Conservation (phyloP, 2,888 invertebrate species). For the Spisula solida region DNA sequence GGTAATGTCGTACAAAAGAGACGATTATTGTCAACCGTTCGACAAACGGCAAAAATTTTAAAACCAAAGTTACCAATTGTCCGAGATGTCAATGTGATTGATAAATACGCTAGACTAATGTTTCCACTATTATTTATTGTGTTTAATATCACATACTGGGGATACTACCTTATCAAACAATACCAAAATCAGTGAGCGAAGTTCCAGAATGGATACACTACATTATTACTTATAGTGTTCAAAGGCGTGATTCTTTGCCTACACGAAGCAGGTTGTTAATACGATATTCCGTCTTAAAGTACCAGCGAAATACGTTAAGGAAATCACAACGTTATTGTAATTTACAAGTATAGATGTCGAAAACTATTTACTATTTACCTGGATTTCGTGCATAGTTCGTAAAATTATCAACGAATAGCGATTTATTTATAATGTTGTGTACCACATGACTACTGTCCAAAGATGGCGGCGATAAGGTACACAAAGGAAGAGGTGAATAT, state of each 20-base stretch:
- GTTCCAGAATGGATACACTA: neutral
- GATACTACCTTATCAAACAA: slow-evolving; percentile 89
- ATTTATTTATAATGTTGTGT: neutral
- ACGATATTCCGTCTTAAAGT: neutral
- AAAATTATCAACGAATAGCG: neutral
- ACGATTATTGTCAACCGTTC: slow-evolving; percentile 80
- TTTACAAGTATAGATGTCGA: neutral
- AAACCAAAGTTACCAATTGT: slow-evolving; percentile 88
- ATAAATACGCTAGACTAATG: slow-evolving; percentile 97
- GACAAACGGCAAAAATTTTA: slow-evolving; percentile 83
- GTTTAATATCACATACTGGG: slow-evolving; percentile 98
- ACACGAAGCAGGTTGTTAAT: neutral
- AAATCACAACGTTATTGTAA: neutral
- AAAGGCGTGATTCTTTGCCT: neutral
- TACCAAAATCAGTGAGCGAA: slow-evolving; percentile 60
- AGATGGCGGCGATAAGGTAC: neutral
- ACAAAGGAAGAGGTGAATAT: too few relatives aligned
- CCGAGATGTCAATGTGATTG: slow-evolving; percentile 98
- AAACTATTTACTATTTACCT: neutral
- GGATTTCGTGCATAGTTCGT: neutral
- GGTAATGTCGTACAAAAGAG: slow-evolving; percentile 73
- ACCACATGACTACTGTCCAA: neutral
- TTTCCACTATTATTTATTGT: slow-evolving; percentile 98
- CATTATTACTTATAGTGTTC: neutral
- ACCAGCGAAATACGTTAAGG: neutral